Evolutionary conservation across 2,888 invertebrate species (phyloP).

Genomic region (Eupithecia subumbrata): DNA sequence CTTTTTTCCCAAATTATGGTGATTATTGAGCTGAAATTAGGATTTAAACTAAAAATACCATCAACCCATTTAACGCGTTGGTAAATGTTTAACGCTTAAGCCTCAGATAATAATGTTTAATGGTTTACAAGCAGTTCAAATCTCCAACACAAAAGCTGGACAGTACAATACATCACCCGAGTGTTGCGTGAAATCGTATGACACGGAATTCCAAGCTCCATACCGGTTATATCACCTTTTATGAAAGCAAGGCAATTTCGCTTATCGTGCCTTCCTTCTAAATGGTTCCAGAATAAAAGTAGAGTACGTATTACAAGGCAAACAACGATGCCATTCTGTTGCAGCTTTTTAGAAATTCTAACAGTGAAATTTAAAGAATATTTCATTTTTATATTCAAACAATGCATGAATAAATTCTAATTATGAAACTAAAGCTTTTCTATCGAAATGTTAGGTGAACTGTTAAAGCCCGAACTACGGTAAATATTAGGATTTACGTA

Average conservation of each 20-base stretch:
- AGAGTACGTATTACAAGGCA: conserved; percentile 38
- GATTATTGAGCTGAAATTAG: neutral
- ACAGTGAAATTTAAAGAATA: neutral
- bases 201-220: conserved; percentile 29
- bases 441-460: neutral
- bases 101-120: conserved; percentile 3
- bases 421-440: neutral
- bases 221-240: conserved; percentile 46
- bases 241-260: conserved; percentile 55
- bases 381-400: neutral
- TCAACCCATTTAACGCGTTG: neutral
- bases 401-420: neutral
- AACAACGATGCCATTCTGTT: conserved; percentile 31
- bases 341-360: neutral
- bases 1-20: neutral
- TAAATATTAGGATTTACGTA: too few species aligned
- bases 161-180: conserved; percentile 41
- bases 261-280: conserved; percentile 53
- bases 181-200: conserved; percentile 40
- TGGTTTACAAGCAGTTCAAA: conserved; percentile 17
- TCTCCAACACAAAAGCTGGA: conserved; percentile 37
- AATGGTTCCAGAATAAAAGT: conserved; percentile 52
- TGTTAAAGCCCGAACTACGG: neutral
- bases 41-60: neutral
- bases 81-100: neutral